Conservation (phyloP, 23 tunicate genomes). For the Ciona savignyi region DNA sequence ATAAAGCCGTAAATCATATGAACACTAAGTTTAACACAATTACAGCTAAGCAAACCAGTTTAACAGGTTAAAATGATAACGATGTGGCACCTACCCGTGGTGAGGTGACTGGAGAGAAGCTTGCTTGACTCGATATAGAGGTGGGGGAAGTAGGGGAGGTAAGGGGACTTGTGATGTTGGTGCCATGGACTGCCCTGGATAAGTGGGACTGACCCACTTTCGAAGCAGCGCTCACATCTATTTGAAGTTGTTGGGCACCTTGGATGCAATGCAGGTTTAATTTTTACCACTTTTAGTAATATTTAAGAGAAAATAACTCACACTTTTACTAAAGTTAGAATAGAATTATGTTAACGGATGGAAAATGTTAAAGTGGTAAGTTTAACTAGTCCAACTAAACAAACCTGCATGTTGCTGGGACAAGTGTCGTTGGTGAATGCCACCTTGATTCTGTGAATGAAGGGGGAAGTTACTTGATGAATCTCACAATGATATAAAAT, state of each 20-base stretch:
- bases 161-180: slow-evolving; percentile 60
- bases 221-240: slow-evolving; percentile 84
- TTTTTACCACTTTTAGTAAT: too few relatives aligned
- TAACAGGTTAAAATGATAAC: too few relatives aligned
- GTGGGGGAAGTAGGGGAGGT: slow-evolving; percentile 95
- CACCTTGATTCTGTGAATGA: neutral
- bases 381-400: too few relatives aligned
- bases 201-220: slow-evolving; percentile 61
- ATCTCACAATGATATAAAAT: neutral
- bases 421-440: neutral
- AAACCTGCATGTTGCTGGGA: neutral
- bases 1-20: too few relatives aligned
- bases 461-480: neutral
- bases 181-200: slow-evolving; percentile 31
- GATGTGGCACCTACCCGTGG: slow-evolving; percentile 83
- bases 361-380: too few relatives aligned
- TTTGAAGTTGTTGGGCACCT: slow-evolving; percentile 30
- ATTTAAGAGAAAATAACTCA: too few relatives aligned
- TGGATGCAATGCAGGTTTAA: too few relatives aligned
- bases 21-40: too few relatives aligned
- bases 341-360: too few relatives aligned
- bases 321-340: too few relatives aligned
- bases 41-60: too few relatives aligned
- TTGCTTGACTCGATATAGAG: slow-evolving; percentile 35
- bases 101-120: slow-evolving; percentile 77